Evolutionary conservation across 2,888 invertebrate genomes (phyloP), one percentile per base, ranked within the genome.

Genomic region (Hydraecia micacea): DNA sequence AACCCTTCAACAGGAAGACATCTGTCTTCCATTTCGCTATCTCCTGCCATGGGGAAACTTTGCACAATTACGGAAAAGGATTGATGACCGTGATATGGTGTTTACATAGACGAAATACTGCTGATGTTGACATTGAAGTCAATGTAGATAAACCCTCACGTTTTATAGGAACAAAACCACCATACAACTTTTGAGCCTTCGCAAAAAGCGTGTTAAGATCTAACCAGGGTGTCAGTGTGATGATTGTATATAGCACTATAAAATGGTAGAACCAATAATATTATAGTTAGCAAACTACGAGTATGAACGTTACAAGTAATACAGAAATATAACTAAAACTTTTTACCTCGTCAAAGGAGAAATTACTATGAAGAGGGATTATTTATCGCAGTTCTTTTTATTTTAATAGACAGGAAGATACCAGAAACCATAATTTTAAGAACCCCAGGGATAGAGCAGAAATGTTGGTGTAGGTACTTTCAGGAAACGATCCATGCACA

Each of bases 1-100:
- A 68, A 73, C 85, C 85, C 82, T 71, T 66, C 11, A 63, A 58
- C 66, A 70, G 86, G 75, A 82, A 85, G 78, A 8, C 83, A 82
- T 86, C 70, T 77, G 63, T 83, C 83, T 72, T 65, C 73, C 73
- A 55, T 77, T 58, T 70, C 42, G 65, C 70, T 82, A 77, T 83
- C 83, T 86, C 76, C 80, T 70, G 42, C 46, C 68, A 63, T 72
- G 42, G 71, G 82, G 42, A 80, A 65, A 62, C 67, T 58, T 68
- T 63, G n/a, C 42, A 80, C 49, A 80, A 42, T 58, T 58, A 55
- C 32, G 67, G 58, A 80, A 49, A 52, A 36, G 67, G 73, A 68
- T 69, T 68, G 42, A 73, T 63, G 73, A 36, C 25, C 15, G 8
- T n/a, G 15, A 63, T 75, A 71, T 72, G n/a, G 32, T 81, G 62